Conservation (phyloP, 2,888 invertebrate genomes). For the Platycheirus albimanus region DNA sequence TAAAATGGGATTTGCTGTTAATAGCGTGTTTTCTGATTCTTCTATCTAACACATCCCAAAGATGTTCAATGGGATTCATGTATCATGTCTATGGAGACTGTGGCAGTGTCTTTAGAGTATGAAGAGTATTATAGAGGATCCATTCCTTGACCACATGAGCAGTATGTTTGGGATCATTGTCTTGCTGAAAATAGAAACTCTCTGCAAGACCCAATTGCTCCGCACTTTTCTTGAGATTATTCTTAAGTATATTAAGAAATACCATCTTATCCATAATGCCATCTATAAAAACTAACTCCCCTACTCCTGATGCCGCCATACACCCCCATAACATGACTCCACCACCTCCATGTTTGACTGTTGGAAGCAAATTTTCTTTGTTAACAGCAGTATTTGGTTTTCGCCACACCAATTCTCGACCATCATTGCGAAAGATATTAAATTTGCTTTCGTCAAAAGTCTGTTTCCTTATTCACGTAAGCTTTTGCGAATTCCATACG, state of each 20-base stretch:
- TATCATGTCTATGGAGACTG: neutral
- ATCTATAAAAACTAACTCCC: neutral
- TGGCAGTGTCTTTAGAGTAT: neutral
- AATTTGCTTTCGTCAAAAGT: neutral
- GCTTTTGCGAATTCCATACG: neutral
- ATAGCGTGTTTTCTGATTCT: too few species aligned
- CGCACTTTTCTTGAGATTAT: neutral
- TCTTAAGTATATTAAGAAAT: neutral
- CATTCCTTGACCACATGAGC: neutral
- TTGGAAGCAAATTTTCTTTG: conserved; percentile 44
- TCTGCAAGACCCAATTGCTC: neutral
- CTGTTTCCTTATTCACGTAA: neutral
- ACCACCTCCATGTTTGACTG: conserved; percentile 61
- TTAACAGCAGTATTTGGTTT: conserved; percentile 29
- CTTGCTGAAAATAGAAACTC: too few species aligned
- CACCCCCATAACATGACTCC: neutral
- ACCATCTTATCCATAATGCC: too few species aligned
- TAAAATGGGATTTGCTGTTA: too few species aligned
- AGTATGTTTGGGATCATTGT: neutral
- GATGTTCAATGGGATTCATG: neutral
- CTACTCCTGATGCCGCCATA: neutral
- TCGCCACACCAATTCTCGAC: too few species aligned
- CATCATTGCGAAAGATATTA: too few species aligned
- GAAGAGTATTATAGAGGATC: neutral
- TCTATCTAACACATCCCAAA: neutral